These are phyloP conservation scores for Tetraneura akinire DNA, from an alignment of 1,140 invertebrate species.

Conservation along the genomic window DNA sequence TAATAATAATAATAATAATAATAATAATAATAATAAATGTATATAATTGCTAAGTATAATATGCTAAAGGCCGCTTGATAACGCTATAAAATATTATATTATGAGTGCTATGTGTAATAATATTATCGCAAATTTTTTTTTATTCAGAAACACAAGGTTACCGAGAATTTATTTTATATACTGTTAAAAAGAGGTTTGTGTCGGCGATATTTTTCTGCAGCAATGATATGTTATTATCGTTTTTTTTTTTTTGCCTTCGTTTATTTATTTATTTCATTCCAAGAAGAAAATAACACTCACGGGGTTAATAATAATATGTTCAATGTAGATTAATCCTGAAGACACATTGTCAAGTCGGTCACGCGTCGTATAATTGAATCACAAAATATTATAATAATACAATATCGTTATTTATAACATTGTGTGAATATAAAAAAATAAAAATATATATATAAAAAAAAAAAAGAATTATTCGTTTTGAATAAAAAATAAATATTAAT, in stretches of 20 bases:
- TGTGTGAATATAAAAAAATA: too few relatives aligned
- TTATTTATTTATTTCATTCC: not conserved
- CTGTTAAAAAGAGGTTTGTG: not conserved
- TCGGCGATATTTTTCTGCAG: not conserved
- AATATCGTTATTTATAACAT: not conserved
- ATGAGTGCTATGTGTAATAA: not conserved
- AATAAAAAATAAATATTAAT: too few relatives aligned
- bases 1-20: too few relatives aligned
- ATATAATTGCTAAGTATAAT: too few relatives aligned
- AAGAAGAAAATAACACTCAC: not conserved
- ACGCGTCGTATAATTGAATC: too few relatives aligned
- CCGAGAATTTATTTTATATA: not conserved
- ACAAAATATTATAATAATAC: not conserved
- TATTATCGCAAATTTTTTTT: constrained; percentile 1
- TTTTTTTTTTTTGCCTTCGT: not conserved
- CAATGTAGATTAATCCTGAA: not conserved
- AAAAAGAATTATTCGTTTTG: not conserved
- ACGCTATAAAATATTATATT: too few relatives aligned
- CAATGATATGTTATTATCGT: not conserved
- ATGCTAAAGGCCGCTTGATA: not conserved
- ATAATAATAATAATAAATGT: too few relatives aligned
- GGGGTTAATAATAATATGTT: not conserved
- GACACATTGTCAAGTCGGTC: too few relatives aligned
- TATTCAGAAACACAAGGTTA: constrained; percentile 11
- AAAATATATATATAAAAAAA: not conserved